A percentile compares a stretch with the other conserved stretches of the same genome.
Evolutionary conservation across 2,797 vertebrate species (phyloP).

Genomic region (Carapus acus): DNA sequence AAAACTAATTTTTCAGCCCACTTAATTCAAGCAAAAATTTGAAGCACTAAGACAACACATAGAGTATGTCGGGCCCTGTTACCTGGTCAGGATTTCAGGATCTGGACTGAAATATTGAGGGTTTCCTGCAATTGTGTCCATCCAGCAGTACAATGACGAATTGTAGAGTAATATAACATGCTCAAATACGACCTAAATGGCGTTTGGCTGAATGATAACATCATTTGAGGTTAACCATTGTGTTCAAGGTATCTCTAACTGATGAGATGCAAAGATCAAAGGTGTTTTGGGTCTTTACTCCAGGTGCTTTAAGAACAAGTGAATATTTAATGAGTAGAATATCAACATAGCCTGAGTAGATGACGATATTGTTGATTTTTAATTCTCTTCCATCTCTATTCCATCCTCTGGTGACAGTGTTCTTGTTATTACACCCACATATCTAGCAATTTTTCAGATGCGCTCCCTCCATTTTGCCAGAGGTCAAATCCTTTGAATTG

Average conservation of each 20-base stretch:
- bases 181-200: conserved; percentile 25
- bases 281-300: conserved; percentile 33
- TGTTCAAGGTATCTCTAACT: conserved; percentile 41
- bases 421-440: conserved; percentile 9
- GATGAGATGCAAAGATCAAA: conserved; percentile 33
- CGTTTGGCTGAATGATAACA: conserved; percentile 21
- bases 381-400: no score
- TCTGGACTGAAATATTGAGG: no score
- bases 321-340: conserved; percentile 20
- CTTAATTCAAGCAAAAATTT: no score
- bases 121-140: not conserved
- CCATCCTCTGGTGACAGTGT: not conserved
- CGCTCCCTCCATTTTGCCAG: conserved; percentile 19
- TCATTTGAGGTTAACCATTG: conserved; percentile 27
- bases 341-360: conserved; percentile 7
- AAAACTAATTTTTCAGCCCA: no score
- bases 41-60: no score
- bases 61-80: no score
- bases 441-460: not conserved
- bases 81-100: no score
- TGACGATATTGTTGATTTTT: no score
- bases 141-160: conserved; percentile 1
- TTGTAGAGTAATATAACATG: not conserved
- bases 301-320: conserved; percentile 16
- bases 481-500: conserved; percentile 35